Conservation (phyloP, 2,113 vertebrate species). For the Sphaerodactylus townsendi region DNA sequence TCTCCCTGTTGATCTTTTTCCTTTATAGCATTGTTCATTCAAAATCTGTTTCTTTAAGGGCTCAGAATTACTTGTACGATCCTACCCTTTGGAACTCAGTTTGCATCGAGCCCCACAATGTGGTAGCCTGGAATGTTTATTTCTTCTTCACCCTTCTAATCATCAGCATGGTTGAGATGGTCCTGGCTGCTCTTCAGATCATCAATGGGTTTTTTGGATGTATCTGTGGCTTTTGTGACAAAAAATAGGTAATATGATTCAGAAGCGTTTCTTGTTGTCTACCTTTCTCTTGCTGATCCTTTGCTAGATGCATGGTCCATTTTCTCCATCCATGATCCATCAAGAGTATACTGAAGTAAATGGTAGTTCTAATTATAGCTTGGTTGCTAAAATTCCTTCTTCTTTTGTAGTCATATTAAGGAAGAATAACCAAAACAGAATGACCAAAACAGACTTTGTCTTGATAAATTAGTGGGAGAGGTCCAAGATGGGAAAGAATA, state of each 20-base stretch:
- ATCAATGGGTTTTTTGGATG: slow-evolving; percentile 72
- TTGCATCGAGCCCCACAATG: slow-evolving; percentile 73
- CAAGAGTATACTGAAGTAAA: background rate
- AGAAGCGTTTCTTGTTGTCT: background rate
- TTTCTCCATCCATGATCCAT: background rate
- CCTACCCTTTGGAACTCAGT: slow-evolving; percentile 53
- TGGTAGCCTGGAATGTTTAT: slow-evolving; percentile 67
- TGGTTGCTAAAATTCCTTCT: background rate
- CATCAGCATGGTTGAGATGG: slow-evolving; percentile 62
- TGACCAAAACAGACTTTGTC: too few species aligned
- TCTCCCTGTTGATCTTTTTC: background rate
- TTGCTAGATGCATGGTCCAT: background rate
- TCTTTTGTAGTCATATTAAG: background rate
- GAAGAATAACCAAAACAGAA: background rate
- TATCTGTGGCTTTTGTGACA: slow-evolving; percentile 72
- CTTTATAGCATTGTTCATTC: background rate
- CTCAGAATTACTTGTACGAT: slow-evolving; percentile 63
- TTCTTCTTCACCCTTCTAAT: slow-evolving; percentile 72
- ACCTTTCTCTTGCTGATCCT: background rate
- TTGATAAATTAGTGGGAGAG: background rate
- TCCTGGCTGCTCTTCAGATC: slow-evolving; percentile 69
- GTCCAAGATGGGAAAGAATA: background rate
- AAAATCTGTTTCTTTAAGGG: slow-evolving; percentile 24
- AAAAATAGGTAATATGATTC: slow-evolving; percentile 47
- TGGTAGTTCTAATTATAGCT: background rate